Base-by-base conservation (phyloP, 2,113 vertebrate species). In the Periophthalmus modestus region DNA sequence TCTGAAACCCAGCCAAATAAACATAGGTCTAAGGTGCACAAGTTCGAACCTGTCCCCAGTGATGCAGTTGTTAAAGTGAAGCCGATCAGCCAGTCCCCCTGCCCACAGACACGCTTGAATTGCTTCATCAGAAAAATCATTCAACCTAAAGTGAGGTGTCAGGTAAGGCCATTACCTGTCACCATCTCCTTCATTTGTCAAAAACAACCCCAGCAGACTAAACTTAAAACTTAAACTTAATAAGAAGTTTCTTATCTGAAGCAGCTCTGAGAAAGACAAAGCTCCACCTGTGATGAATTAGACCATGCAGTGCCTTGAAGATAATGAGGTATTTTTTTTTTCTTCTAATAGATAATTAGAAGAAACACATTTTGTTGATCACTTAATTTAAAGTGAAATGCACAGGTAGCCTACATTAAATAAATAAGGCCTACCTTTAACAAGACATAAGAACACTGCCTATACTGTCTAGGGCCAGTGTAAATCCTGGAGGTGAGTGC, bases 61-160 rank as follows among this genome's bases (percentile, higher is more conserved):
- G 18, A 4, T 65, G 33, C 34, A n/a, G 28, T 62, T 18, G 28
- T 28, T 59, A 59, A 59, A 6, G 23, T 12, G 23, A 59, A 15
- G 67, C 50, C 69, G 77, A 82, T 79, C 65, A 46, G 33, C 63
- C 71, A 36, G 68, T 2, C 6, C 55, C n/a, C 39, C 65, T 48
- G 46, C 66, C 12, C 39, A 23, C 12, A 7, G 7, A 54, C 55
- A 18, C n/a, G 18, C 71, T 66, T 43, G 14, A 21, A 39, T 66
- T 50, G 28, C 65, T 66, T 67, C 48, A 66, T 61, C 36, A 58
- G 68, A 34, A 46, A 24, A 59, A 61, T 66, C 66, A 46, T 7
- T 62, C 3, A 14, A 21, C 19, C 55, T 23, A 43, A 74, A 74
- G 34, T 7, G 28, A 68, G 34, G 63, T 68, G 54, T 47, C 57